Conservation (phyloP, 1,140 invertebrate genomes). For the Acromyrmex echinatior region DNA sequence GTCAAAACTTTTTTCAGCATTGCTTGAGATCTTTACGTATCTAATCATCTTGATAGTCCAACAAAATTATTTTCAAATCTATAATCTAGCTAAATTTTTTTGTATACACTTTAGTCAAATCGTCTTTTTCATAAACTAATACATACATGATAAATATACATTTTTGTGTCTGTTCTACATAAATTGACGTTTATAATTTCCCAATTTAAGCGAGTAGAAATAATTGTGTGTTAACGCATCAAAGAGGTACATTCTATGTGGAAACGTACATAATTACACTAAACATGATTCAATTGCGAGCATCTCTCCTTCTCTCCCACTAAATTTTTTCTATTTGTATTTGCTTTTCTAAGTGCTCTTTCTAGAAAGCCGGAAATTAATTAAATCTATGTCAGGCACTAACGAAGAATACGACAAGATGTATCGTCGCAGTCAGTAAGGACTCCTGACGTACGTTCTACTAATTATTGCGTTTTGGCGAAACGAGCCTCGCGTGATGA, state of each 20-base stretch:
- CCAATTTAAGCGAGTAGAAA: not conserved
- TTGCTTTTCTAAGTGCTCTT: not conserved
- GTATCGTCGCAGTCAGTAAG: slow-evolving; percentile 38
- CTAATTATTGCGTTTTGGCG: slow-evolving; percentile 54
- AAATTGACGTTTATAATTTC: not conserved
- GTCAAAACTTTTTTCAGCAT: too few relatives aligned
- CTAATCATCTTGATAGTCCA: too few relatives aligned
- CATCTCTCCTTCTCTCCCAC: not conserved
- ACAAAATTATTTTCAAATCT: too few relatives aligned
- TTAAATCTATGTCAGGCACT: slow-evolving; percentile 26
- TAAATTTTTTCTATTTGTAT: not conserved
- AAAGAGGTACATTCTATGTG: not conserved
- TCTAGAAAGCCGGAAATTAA: slow-evolving; percentile 31
- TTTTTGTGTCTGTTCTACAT: not conserved
- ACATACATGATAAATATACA: not conserved
- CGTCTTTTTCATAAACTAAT: not conserved
- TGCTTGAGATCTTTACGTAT: too few relatives aligned
- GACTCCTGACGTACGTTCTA: slow-evolving; percentile 33
- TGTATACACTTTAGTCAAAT: too few relatives aligned
- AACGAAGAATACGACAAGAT: slow-evolving; percentile 45
- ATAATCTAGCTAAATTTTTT: too few relatives aligned
- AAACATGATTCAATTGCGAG: not conserved
- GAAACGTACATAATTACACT: not conserved
- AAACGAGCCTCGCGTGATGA: slow-evolving; percentile 49
- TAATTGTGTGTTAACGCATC: not conserved